Evolutionary conservation across 1,140 invertebrate species (phyloP), one percentile per base, ranked within the genome.

Genomic region (Musca vetustissima): DNA sequence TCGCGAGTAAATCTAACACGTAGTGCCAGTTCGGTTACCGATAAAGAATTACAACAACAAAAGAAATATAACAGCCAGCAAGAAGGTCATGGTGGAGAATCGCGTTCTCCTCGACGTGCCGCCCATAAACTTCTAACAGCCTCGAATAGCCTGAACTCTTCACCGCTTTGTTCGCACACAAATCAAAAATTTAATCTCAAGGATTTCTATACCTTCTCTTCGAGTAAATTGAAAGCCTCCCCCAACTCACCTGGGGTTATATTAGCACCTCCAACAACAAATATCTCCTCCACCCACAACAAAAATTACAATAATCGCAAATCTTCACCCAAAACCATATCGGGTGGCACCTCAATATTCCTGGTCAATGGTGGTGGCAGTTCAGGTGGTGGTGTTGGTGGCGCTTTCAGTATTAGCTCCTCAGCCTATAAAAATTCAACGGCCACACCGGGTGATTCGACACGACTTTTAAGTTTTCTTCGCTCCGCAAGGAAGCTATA

Each of bases 401-500:
- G 36, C 13, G 36, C 6, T 43, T 61, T 61, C 11, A 61, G 28
- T 36, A 24, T 36, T 19, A 61, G 22, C 19, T 21, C 28, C 8
- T 19, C 57, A 24, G 28, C 28, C 19, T 61, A 61, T 49, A 19
- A 4, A 52, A 52, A 9, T 19, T 1, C 21, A 52, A 19, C n/a
- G 21, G 8, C n/a, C 6, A 52, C 49, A 52, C 36, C 25, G 32
- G 22, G 15, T 32, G 57, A 61, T 69, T 52, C 57, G 19, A 69
- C 67, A 14, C 61, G 68, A 13, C 61, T 69, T 4, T 57, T 69
- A 22, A 55, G 64, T 69, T 69, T 69, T 19, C 21, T 69, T 47
- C 68, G 68, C 32, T 64, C 64, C 24, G 68, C 68, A 28, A 61
- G 68, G 25, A 69, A 69, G 32, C 21, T 69, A 14, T 69, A 69